These are phyloP conservation scores for Octopus sinensis DNA, from an alignment of 1,140 invertebrate genomes.

Conservation along the genomic window DNA sequence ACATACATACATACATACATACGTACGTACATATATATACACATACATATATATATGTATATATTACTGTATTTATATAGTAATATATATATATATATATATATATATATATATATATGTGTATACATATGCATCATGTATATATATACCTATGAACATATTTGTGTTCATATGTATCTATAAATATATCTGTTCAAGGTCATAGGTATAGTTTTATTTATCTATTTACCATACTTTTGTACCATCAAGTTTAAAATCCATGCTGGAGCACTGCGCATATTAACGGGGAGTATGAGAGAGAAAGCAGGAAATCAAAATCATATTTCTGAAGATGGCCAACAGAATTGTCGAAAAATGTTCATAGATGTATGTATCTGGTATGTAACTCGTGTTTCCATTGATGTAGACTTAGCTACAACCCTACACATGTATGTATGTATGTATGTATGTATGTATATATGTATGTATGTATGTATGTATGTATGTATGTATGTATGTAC, in stretches of 20 bases:
- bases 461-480: neutral
- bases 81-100: constrained; percentile 2
- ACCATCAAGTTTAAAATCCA: too few species aligned
- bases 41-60: neutral
- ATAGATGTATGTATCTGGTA: too few species aligned
- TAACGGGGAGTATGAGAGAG: too few species aligned
- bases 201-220: neutral
- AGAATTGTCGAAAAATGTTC: too few species aligned
- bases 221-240: neutral
- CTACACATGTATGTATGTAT: neutral
- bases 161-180: neutral
- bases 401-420: neutral
- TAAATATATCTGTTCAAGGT: neutral
- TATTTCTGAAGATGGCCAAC: too few species aligned
- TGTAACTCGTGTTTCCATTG: too few species aligned
- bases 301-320: too few species aligned
- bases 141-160: neutral
- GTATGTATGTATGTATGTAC: neutral
- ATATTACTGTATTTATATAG: too few species aligned
- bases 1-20: neutral
- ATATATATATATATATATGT: neutral
- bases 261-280: too few species aligned
- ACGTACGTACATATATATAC: neutral
- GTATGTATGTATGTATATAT: neutral
- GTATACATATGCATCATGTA: neutral